Conservation (phyloP, 2,797 vertebrate genomes). For the Poeciliopsis turneri region DNA sequence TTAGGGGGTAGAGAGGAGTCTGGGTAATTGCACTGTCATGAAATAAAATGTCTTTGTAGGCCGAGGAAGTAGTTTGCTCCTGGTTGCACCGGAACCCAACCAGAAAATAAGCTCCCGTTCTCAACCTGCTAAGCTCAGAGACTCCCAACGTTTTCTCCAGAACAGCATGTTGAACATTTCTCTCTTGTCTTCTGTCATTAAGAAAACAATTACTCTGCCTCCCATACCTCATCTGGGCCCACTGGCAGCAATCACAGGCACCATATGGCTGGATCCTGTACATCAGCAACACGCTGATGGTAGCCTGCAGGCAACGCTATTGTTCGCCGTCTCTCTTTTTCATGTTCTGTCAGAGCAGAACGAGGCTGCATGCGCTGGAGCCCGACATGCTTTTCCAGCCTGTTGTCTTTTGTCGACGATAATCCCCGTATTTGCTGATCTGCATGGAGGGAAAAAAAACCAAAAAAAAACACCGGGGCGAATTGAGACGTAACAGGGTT, state of each 20-base stretch:
- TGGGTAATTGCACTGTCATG: slow-evolving; percentile 29
- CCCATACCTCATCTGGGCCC: slow-evolving; percentile 48
- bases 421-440: not conserved
- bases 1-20: not conserved
- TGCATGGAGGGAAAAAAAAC: not conserved
- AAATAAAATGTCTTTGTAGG: slow-evolving; percentile 36
- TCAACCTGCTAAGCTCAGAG: slow-evolving; percentile 32
- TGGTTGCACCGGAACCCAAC: slow-evolving; percentile 50
- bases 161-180: slow-evolving; percentile 55
- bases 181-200: slow-evolving; percentile 73
- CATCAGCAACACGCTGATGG: slow-evolving; percentile 34
- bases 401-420: not conserved
- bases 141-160: slow-evolving; percentile 51
- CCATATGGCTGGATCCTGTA: slow-evolving; percentile 48
- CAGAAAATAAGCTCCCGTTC: slow-evolving; percentile 63
- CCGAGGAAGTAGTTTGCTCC: slow-evolving; percentile 33
- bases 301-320: slow-evolving; percentile 22
- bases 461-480: not conserved
- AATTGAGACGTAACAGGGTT: slow-evolving; percentile 14
- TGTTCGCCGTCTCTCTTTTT: slow-evolving; percentile 33
- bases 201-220: slow-evolving; percentile 74
- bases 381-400: not conserved
- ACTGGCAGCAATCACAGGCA: slow-evolving; percentile 56
- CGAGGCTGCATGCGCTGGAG: slow-evolving; percentile 15
- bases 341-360: slow-evolving; percentile 32